phyloP scores from a whole-genome alignment of 2,888 invertebrate species.

The Eumerus sabulonum region DNA sequence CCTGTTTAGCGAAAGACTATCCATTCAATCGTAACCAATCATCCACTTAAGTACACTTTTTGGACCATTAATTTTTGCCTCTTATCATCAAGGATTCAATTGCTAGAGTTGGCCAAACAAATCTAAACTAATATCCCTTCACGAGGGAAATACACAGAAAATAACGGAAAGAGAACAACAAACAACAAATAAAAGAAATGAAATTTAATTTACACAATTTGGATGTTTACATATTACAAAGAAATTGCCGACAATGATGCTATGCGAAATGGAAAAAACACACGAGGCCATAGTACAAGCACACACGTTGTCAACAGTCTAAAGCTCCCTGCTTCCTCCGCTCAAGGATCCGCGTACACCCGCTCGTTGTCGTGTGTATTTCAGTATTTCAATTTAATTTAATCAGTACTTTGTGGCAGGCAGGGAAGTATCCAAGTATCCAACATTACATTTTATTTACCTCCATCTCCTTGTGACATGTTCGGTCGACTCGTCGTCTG shows the following conservation, averaged over 20 bases:
- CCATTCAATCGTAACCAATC: no score
- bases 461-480: conserved; percentile 52
- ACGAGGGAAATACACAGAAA: neutral
- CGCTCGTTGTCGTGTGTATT: conserved; percentile 5
- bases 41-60: no score
- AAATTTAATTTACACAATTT: conserved; percentile 55
- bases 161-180: neutral
- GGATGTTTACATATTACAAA: conserved; percentile 31
- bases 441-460: conserved; percentile 62
- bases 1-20: no score
- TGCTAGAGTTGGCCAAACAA: conserved; percentile 31
- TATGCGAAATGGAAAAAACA: no score
- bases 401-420: conserved; percentile 58
- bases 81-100: conserved; percentile 15
- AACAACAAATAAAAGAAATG: neutral
- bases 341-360: neutral
- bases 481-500: no score
- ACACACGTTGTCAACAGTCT: no score
- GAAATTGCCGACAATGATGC: neutral
- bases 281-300: no score
- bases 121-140: conserved; percentile 37
- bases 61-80: conserved; percentile 31
- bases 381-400: conserved; percentile 63
- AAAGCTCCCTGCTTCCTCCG: no score
- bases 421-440: conserved; percentile 24